Evolutionary conservation across 2,113 vertebrate genomes (phyloP), one percentile per base, ranked within the genome.

Genomic region (Puntigrus tetrazona): DNA sequence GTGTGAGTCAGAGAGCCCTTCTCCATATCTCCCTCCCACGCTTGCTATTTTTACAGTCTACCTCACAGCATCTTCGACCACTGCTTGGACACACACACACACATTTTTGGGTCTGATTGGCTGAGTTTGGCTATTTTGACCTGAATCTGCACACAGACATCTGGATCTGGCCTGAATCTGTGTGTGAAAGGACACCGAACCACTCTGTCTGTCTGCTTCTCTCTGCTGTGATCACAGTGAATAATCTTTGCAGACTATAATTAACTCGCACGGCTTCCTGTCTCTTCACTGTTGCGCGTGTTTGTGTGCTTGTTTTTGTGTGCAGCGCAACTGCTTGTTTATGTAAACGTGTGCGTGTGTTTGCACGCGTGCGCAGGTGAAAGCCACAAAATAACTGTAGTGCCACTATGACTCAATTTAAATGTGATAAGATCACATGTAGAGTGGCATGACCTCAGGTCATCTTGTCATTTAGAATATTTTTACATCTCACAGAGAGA

Each of bases 11-110:
- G 87, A 85, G 84, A 72, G 85, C 81, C 67, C 84, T 80, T 88
- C 82, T 85, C 81, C 57, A 83, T 83, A 75, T 83, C 55, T 72
- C 78, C 84, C 76, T 83, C 87, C 87, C 81, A 85, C 87, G 57
- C 75, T 20, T 83, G 84, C 84, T 87, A 88, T 88, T 88, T 88
- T 88, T 88, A 85, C n/a, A 70, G 45, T 82, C 67, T 84, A 73
- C 83, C 85, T 69, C 65, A 72, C 74, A 69, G 55, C 73, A 59
- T 84, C 55, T 50, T 76, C 38, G 34, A 78, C 84, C 59, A 80
- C 70, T 72, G 63, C 73, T 80, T 77, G 83, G 67, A 74, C 75
- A 65, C 65, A 31, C 8, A 72, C n/a, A 41, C 57, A 76, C 45
- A 77, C 18, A 82, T 52, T 63, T 31, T 76, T 41, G 34, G 45